Base-by-base conservation (phyloP, 2,797 vertebrate genomes). In the Toxotes lorentzi region DNA sequence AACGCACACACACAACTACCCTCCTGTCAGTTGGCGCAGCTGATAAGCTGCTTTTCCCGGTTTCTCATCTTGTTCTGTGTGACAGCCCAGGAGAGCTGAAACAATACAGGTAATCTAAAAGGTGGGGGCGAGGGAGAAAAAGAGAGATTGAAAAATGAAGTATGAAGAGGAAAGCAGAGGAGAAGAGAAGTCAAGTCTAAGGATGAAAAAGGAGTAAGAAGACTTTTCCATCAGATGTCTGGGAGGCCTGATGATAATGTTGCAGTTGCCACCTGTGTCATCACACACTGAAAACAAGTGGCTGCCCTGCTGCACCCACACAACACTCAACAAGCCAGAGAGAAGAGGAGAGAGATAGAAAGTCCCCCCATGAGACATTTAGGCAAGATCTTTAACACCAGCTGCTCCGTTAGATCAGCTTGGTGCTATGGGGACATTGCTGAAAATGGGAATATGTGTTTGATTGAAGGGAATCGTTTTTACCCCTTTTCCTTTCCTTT, bases 11-110 rank as follows among this genome's bases (percentile, higher is more conserved):
- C 72, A 72, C 50, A 51, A 61, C 70, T 69, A 65, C 23, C 70
- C 83, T 87, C 70, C 88, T 90, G 91, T 92, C 91, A 93, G 85
- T 77, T 73, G 72, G 83, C 63, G 57, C 82, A 73, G 85, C 78
- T 91, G 89, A 91, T 91, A 93, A 93, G 89, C 88, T 89, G 73
- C 91, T 93, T 30, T 92, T 92, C 86, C 85, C 61, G 60, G 73
- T 89, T 88, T 91, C 84, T 91, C 82, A 83, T 92, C 90, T 89
- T 90, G 87, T 88, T 93, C 87, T 84, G 73, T 83, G 73, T 85
- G 91, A 93, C 91, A 93, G 88, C 81, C 84, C 84, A 86, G 75
- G 85, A 91, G 86, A 83, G 88, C 91, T 88, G 82, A 92, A 93
- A 93, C 90, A 94, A 92, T 92, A 89, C 86, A 82, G 89, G 79